Evolutionary conservation across 2,113 vertebrate genomes (phyloP).

Genomic region (Forbesichthys papilliferus): DNA sequence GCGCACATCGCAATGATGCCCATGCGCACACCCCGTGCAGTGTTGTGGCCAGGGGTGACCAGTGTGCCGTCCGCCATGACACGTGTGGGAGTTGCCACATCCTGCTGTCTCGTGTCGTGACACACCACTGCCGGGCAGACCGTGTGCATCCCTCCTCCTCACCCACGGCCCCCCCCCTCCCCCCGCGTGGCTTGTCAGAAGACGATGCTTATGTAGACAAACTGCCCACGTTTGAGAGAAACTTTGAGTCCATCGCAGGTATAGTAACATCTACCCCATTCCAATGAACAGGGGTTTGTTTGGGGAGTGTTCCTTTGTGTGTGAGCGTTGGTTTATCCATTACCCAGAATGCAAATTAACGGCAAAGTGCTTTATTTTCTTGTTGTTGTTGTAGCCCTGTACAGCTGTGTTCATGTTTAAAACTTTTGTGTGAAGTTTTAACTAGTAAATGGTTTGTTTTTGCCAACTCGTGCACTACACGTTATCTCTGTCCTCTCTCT

Average conservation of each 20-base stretch:
- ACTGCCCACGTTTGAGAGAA: conserved; percentile 87
- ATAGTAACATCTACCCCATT: conserved; percentile 67
- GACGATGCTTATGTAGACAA: conserved; percentile 91
- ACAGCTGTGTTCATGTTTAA: not conserved
- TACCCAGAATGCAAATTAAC: conserved; percentile 37
- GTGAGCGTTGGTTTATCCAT: conserved; percentile 41
- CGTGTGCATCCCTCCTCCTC: no score
- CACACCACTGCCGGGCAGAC: conserved; percentile 58
- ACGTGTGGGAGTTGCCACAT: conserved; percentile 34
- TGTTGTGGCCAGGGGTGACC: no score
- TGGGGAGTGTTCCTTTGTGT: conserved; percentile 5
- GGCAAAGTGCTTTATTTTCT: conserved; percentile 29
- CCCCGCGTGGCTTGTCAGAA: conserved; percentile 81
- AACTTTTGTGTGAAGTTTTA: not conserved
- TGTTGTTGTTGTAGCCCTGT: not conserved
- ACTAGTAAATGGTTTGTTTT: conserved; percentile 19
- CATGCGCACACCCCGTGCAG: no score
- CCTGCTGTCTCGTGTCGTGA: conserved; percentile 56
- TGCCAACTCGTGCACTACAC: conserved; percentile 8
- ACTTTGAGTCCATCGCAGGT: conserved; percentile 87
- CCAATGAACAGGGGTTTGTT: conserved; percentile 2
- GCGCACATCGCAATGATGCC: no score
- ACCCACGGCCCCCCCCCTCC: conserved; percentile 28
- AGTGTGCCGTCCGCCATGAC: no score
- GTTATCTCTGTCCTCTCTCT: conserved; percentile 1